Evolutionary conservation across 2,797 vertebrate genomes (phyloP), one percentile per base, ranked within the genome.

Genomic region (Sebastes vulpes): DNA sequence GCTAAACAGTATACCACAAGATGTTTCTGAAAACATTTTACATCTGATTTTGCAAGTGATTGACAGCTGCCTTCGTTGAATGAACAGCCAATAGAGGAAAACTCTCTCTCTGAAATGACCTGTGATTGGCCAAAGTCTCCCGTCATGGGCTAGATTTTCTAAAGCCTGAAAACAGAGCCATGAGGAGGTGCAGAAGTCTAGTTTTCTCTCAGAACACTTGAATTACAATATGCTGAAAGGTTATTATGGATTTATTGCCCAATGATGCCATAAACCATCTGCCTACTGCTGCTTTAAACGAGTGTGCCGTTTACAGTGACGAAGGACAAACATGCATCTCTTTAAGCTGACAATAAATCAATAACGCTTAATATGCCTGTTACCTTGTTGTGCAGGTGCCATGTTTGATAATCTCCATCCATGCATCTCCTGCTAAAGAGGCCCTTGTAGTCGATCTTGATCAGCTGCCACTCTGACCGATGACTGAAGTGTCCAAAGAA

Each of bases 401-500:
- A 99, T 16, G 95, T 98, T 92, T 98, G 97, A 92, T 97, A 98
- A 93, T 99, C 98, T 57, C 97, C 98, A 35, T 97, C 98, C 89
- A 94, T 97, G 85, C 98, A 99, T 79, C 92, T 97, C 69, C 94
- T 90, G 87, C 91, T 96, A 84, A 98, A 98, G 72, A 99, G 81
- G 42, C 97, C 97, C 85, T 96, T 98, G 95, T 98, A 99, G 89
- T 99, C 98, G 79, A 99, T 98, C 93, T 99, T 99, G 81, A 99
- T 97, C 89, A 99, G 95, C 83, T 99, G 98, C 98, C 98, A 99
- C 86, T 99, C 98, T 5, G 98, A 99, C 26, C 97, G 97, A 77
- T 98, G 97, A 83, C 97, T 98, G 92, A 99, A 97, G 94, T 99
- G 98, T 72, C 98, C 98, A 84, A 99, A 99, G 88, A 99, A 97